A percentile compares a stretch with the other conserved stretches of the same genome.
Evolutionary conservation across 2,797 vertebrate species (phyloP).

Genomic region (Cynodonichthys magdalenae): DNA sequence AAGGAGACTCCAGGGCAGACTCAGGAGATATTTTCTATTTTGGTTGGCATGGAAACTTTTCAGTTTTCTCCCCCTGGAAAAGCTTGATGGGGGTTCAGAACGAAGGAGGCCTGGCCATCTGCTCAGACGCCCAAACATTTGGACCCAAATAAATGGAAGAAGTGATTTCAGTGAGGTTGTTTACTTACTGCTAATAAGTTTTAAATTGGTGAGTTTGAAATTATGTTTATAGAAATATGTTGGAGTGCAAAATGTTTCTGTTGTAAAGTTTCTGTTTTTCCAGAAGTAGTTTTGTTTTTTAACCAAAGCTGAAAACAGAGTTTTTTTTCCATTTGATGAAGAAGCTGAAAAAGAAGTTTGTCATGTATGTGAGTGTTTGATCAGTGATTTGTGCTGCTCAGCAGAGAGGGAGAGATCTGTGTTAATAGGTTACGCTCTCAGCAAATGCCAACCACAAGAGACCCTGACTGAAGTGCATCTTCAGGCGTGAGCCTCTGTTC

Average conservation of each 20-base stretch:
- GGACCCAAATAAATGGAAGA: not conserved
- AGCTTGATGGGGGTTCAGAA: not conserved
- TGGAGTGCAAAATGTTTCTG: not conserved
- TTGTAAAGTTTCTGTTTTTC: not conserved
- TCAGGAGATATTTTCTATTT: not conserved
- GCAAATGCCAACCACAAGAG: slow-evolving; percentile 63
- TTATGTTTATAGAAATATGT: not conserved
- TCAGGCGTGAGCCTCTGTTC: slow-evolving; percentile 9
- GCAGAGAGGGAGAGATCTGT: slow-evolving; percentile 52
- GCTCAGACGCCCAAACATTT: not conserved
- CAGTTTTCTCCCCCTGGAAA: not conserved
- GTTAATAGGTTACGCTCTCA: slow-evolving; percentile 71
- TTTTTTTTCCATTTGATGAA: slow-evolving; percentile 1
- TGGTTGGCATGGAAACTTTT: not conserved
- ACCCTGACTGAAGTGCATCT: slow-evolving; percentile 36
- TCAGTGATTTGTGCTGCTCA: slow-evolving; percentile 37
- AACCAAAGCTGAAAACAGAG: not conserved
- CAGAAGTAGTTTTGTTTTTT: not conserved
- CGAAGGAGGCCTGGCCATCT: not conserved
- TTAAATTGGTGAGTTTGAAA: not conserved
- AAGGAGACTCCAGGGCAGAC: not conserved
- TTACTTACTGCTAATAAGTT: not conserved
- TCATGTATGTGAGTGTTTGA: slow-evolving; percentile 1
- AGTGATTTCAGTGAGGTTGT: too few relatives aligned
- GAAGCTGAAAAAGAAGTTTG: slow-evolving; percentile 16